Conservation (phyloP, 2,797 vertebrate genomes). For the Sebastolobus altivelis region DNA sequence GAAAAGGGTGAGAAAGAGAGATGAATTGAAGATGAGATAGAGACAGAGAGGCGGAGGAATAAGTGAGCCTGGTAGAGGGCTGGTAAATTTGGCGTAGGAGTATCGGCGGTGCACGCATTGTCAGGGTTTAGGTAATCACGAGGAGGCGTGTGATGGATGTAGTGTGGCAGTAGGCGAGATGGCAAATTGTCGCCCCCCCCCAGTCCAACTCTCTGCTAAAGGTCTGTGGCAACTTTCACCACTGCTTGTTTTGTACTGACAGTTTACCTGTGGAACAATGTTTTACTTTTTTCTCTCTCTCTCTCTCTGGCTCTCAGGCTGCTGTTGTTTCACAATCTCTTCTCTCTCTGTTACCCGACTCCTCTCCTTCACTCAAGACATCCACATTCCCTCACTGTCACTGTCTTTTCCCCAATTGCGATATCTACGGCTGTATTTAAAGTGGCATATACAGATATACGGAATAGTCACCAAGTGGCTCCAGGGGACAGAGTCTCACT, state of each 20-base stretch:
- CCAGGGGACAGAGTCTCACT: conserved; percentile 51
- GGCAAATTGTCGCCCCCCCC: not conserved
- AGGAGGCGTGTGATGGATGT: conserved; percentile 71
- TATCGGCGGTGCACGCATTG: conserved; percentile 38
- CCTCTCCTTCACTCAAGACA: conserved; percentile 8
- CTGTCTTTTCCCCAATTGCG: not conserved
- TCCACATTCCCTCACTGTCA: not conserved
- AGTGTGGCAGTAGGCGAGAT: conserved; percentile 50
- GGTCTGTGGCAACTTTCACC: conserved; percentile 27
- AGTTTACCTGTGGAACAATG: conserved; percentile 39
- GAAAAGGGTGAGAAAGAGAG: conserved; percentile 51
- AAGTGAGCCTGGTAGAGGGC: conserved; percentile 44
- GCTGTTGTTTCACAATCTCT: conserved; percentile 28
- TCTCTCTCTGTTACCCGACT: not conserved
- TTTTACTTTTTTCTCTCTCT: conserved; percentile 5
- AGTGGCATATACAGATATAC: conserved; percentile 5
- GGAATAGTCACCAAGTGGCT: conserved; percentile 36
- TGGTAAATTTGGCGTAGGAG: conserved; percentile 64
- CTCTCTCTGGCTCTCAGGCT: conserved; percentile 1
- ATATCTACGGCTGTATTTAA: conserved; percentile 10
- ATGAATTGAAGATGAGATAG: conserved; percentile 59
- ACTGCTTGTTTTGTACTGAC: conserved; percentile 43
- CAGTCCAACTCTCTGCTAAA: conserved; percentile 30
- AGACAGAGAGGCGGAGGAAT: conserved; percentile 40
- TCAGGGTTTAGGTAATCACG: conserved; percentile 66